Evolutionary conservation across 2,113 vertebrate species (phyloP).

Genomic region (Tetraodon nigroviridis): DNA sequence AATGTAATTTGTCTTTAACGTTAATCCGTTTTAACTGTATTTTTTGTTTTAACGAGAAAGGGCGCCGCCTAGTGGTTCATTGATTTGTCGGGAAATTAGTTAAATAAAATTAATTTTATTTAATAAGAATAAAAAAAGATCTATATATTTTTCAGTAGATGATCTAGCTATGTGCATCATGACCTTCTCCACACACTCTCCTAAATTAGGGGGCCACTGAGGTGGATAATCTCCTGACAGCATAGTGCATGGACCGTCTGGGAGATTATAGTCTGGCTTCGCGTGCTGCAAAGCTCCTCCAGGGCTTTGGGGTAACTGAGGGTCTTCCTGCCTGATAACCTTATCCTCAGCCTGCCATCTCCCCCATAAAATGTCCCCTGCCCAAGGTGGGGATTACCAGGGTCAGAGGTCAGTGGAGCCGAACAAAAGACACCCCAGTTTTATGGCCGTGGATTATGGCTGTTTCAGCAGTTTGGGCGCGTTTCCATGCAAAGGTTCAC

Average conservation of each 20-base stretch:
- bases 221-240: conserved; percentile 50
- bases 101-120: no score
- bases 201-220: background rate
- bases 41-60: no score
- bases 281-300: conserved; percentile 56
- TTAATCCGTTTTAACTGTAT: no score
- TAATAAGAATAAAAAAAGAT: no score
- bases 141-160: no score
- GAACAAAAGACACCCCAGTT: conserved; percentile 8
- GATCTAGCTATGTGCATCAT: no score
- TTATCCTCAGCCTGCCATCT: conserved; percentile 35
- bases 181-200: background rate
- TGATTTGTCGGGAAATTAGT: no score
- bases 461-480: background rate
- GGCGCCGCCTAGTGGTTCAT: no score
- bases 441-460: background rate
- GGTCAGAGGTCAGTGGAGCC: conserved; percentile 17
- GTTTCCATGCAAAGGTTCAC: background rate
- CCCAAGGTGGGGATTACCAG: conserved; percentile 36
- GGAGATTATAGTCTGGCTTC: conserved; percentile 64
- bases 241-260: conserved; percentile 70
- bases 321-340: conserved; percentile 27
- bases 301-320: conserved; percentile 60
- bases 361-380: conserved; percentile 12
- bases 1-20: no score